phyloP scores from a whole-genome alignment of 2,113 vertebrate species.

The Nothoprocta perdicaria region DNA sequence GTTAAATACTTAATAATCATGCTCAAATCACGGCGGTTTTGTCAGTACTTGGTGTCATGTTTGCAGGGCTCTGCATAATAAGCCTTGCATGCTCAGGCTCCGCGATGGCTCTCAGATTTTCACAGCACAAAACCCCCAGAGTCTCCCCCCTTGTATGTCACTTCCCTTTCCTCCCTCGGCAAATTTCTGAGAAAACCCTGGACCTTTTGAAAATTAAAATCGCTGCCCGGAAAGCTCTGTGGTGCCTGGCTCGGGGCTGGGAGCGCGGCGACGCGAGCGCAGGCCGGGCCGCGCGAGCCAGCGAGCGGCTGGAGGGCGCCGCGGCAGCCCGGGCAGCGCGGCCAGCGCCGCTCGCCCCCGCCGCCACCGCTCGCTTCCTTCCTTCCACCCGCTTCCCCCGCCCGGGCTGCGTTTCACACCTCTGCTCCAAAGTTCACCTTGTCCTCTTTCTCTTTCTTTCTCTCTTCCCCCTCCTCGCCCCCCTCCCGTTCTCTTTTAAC shows the following conservation, averaged over 20 bases:
- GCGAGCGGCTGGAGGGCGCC: background rate
- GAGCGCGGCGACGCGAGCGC: background rate
- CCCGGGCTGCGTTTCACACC: constrained; percentile 14
- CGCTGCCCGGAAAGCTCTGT: accelerated
- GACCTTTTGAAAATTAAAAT: background rate
- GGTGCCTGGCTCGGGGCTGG: background rate
- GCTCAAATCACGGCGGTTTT: background rate
- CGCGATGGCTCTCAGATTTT: background rate
- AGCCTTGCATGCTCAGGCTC: accelerated
- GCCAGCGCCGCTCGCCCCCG: background rate
- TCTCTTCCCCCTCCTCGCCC: background rate
- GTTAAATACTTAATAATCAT: background rate
- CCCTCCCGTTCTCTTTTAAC: constrained; percentile 80
- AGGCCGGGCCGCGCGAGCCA: accelerated
- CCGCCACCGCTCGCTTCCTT: background rate
- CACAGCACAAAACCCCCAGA: background rate
- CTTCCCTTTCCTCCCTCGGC: background rate
- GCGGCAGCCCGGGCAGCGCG: background rate
- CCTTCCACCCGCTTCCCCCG: constrained; percentile 40
- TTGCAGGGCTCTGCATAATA: background rate
- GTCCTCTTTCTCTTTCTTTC: constrained; percentile 33
- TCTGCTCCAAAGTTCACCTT: constrained; percentile 60
- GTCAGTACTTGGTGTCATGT: background rate
- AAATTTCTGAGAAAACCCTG: background rate
- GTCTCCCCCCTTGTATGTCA: background rate